Evolutionary conservation across 2,797 vertebrate genomes (phyloP).

Genomic region (Coilia nasus): DNA sequence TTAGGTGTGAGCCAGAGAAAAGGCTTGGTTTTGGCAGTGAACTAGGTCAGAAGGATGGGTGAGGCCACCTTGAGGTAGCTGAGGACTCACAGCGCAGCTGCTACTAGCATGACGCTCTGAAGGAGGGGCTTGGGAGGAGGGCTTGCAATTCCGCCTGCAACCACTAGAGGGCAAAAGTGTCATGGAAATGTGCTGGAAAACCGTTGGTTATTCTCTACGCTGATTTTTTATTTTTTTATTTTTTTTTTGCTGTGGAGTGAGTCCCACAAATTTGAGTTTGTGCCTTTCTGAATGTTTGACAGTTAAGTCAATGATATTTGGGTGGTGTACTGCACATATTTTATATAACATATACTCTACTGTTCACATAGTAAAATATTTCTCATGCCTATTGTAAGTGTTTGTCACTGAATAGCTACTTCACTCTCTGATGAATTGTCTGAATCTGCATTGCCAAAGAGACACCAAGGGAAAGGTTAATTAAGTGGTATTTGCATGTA

Average conservation of each 20-base stretch:
- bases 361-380: neutral
- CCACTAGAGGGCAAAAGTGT: slow-evolving; percentile 20
- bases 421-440: neutral
- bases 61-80: slow-evolving; percentile 17
- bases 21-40: neutral
- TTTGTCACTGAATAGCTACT: neutral
- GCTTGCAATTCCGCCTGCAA: neutral
- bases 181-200: neutral
- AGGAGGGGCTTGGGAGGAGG: neutral
- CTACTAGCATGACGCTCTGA: neutral
- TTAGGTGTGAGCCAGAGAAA: neutral
- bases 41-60: slow-evolving; percentile 3
- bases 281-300: neutral
- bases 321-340: neutral
- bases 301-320: neutral
- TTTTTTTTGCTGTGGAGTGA: neutral
- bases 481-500: neutral
- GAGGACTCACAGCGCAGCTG: slow-evolving; percentile 10
- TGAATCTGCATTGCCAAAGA: neutral
- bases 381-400: neutral
- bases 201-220: neutral
- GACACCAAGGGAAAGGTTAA: neutral
- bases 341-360: too few relatives aligned
- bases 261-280: neutral
- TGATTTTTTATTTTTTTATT: neutral